Evolutionary conservation across 2,113 vertebrate genomes (phyloP), one percentile per base, ranked within the genome.

Genomic region (Promerops cafer): DNA sequence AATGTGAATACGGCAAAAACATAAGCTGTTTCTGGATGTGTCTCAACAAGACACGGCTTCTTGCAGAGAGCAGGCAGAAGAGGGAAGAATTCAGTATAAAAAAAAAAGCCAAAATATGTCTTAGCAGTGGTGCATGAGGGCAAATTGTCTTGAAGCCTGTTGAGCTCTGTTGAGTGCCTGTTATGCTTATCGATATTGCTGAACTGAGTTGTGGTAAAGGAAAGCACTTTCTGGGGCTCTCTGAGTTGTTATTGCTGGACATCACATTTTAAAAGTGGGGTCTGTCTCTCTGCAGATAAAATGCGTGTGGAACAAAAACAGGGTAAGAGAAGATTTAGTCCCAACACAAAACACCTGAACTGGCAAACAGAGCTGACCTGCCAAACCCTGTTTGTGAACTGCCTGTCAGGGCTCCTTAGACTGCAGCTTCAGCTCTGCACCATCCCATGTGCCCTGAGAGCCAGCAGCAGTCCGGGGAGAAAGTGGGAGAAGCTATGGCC

Each of bases 11-110:
- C 6, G 9, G 76, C 79, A 92, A 45, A 96, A 94, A 64, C 90
- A 81, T 90, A 93, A 96, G 79, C 93, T 94, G 93, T 96, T 83
- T 93, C 93, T 92, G 94, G 90, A 95, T 93, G 90, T 85, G 74
- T 90, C 93, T 92, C 96, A 95, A 93, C 88, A 91, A 92, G 90
- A 53, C 28, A 44, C 0, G 12, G 79, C 87, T 95, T 86, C 86
- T 94, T 61, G 52, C 40, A 71, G 87, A 45, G 26, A 88, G 30
- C 76, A 81, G 79, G 90, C 3, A 1, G 80, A 52, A 61, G 49
- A 71, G 30, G 17, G 83, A 75, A 89, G 45, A 52, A 88, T 78
- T 77, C 68, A 44, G 65, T 17, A 5, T 17, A 21, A 79, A 87
- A 91, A 79, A 87, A 91, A 57, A 11, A 2, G 8, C 4, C 23